Evolutionary conservation across 2,113 vertebrate genomes (phyloP).

Genomic region (Reinhardtius hippoglossoides): DNA sequence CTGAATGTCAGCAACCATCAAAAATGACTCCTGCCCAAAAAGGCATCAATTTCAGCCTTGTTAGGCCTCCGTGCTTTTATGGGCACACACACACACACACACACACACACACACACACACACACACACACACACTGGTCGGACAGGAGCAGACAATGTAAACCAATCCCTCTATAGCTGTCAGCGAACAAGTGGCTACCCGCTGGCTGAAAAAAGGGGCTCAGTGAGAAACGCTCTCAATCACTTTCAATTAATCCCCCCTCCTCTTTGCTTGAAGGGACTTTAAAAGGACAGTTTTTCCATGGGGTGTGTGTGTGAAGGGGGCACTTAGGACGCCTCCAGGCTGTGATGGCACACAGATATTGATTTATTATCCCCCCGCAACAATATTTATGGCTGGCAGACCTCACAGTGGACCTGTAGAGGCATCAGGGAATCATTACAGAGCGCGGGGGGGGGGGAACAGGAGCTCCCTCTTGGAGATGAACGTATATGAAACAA

Average conservation of each 20-base stretch:
- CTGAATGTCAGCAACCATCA: conserved; percentile 71
- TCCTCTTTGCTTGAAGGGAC: conserved; percentile 58
- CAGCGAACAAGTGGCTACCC: conserved; percentile 82
- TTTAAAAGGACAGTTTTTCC: conserved; percentile 74
- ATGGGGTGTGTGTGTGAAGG: conserved; percentile 51
- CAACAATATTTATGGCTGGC: conserved; percentile 36
- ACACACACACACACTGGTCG: conserved; percentile 42
- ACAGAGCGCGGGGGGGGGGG: not conserved
- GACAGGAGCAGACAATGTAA: conserved; percentile 62
- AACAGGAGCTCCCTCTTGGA: not conserved
- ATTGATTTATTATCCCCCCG: conserved; percentile 75
- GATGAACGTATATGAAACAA: conserved; percentile 3
- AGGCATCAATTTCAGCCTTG: conserved; percentile 72
- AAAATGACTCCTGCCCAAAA: conserved; percentile 55
- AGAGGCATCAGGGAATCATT: conserved; percentile 62
- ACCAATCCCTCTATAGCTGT: conserved; percentile 81
- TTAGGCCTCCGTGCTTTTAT: conserved; percentile 46
- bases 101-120: conserved; percentile 55
- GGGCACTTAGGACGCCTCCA: conserved; percentile 51
- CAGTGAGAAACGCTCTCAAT: conserved; percentile 79
- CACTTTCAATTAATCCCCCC: conserved; percentile 77
- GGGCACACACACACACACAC: conserved; percentile 32
- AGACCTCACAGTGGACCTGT: conserved; percentile 47
- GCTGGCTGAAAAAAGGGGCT: conserved; percentile 84
- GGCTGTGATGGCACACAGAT: conserved; percentile 52